Evolutionary conservation across 2,113 vertebrate genomes (phyloP), one percentile per base, ranked within the genome.

Genomic region (Fukomys damarensis): DNA sequence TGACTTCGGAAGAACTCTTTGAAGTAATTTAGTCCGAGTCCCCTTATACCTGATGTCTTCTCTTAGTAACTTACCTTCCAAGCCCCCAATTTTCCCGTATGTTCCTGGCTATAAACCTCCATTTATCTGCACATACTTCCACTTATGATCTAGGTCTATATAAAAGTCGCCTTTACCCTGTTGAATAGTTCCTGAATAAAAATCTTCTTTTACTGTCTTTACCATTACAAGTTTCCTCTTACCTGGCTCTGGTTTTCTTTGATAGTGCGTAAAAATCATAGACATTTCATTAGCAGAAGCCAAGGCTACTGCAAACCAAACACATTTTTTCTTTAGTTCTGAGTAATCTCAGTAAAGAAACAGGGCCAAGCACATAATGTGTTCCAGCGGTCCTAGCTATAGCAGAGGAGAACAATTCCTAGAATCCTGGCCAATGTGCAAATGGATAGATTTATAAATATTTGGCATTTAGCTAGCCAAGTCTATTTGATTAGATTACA

Each of bases 31-130:
- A 76, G 3, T 17, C 72, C 43, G 63, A 90, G 52, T 22, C 1
- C 52, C 7, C 22, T 82, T 54, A 32, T 19, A 0, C 38, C 0
- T 5, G 28, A 56, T 30, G 22, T 61, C 19, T 58, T 46, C 6
- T 61, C 1, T 30, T 4, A 59, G 12, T 5, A 46, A 26, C 49
- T 22, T 19, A 43, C 59, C 7, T 56, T 54, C 49, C 49, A 52
- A 26, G 1, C 1, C 10, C 2, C 4, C 0, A 0, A 38, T 17
- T 10, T 52, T 43, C 1, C 38, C 49, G 20, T 22, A 68, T 86
- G 16, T 6, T 76, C 6, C 2, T 86, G 46, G 46, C 10, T 66
- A 24, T 76, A 22, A 90, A 59, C 54, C 28, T 38, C 11, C 16
- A 26, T 35, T 70, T 86, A 28, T 52, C 14, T 54, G 72, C 83